Conservation (phyloP, 2,888 invertebrate species). For the Clostera curtula region DNA sequence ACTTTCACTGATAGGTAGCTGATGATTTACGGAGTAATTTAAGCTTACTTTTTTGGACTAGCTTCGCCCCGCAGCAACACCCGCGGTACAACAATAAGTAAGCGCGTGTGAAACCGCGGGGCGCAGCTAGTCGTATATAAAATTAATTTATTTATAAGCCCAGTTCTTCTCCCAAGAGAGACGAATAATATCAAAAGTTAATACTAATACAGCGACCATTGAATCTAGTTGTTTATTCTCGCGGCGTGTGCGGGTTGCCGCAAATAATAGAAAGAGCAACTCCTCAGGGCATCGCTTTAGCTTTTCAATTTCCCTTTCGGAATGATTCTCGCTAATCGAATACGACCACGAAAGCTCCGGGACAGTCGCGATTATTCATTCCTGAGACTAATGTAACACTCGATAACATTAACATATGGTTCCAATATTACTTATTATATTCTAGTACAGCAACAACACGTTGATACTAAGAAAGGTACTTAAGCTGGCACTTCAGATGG, state of each 20-base stretch:
- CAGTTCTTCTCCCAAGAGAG: neutral
- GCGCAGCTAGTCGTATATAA: no score
- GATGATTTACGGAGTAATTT: no score
- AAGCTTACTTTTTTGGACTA: no score
- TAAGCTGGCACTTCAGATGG: no score
- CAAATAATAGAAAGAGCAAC: conserved; percentile 73
- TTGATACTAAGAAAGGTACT: no score
- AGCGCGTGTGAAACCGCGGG: no score
- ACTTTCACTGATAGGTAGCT: no score
- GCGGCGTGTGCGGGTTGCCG: conserved; percentile 48
- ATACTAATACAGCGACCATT: conserved; percentile 26
- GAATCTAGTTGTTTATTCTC: conserved; percentile 60
- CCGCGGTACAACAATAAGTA: no score
- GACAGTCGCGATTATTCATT: conserved; percentile 68
- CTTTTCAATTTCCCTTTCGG: conserved; percentile 75
- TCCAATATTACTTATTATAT: no score
- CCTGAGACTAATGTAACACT: conserved; percentile 66
- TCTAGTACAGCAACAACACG: no score
- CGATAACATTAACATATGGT: no score
- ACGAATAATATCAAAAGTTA: conserved; percentile 30
- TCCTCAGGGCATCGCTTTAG: conserved; percentile 71
- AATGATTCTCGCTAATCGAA: conserved; percentile 74
- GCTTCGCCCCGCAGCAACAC: no score
- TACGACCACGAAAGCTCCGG: conserved; percentile 58
- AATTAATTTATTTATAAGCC: conserved; percentile 2